Evolutionary conservation across 2,113 vertebrate species (phyloP).

Genomic region (Pseudopodoces humilis): DNA sequence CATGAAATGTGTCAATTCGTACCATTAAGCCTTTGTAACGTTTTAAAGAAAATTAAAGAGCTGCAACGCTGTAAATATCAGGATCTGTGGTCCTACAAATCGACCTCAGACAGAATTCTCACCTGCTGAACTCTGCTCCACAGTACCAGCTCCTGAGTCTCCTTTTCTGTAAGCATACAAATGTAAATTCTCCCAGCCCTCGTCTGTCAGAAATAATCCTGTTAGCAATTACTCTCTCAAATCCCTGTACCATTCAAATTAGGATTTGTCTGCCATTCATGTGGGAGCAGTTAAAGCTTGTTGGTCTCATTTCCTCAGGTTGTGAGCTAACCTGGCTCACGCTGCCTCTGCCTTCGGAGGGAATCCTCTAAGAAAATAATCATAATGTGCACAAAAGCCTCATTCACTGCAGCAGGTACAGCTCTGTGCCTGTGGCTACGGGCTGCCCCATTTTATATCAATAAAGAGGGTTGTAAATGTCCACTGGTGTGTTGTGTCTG

Average conservation of each 20-base stretch:
- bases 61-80: fast-evolving
- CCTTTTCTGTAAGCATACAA: not conserved
- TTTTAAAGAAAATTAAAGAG: not conserved
- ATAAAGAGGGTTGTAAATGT: not conserved
- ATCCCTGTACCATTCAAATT: not conserved
- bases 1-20: not conserved
- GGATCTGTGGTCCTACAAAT: not conserved
- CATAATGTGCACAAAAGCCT: not conserved
- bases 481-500: not conserved
- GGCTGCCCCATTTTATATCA: not conserved
- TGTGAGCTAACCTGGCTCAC: not conserved
- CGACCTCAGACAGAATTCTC: not conserved
- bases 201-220: not conserved
- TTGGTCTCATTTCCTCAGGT: not conserved
- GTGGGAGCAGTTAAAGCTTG: not conserved
- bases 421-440: not conserved
- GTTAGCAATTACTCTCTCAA: not conserved
- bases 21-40: fast-evolving
- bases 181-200: not conserved
- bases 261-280: not conserved
- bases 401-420: not conserved
- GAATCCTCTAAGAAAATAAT: not conserved
- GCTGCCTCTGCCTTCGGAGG: not conserved
- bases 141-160: not conserved
- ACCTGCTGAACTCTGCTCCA: not conserved